Evolutionary conservation across 2,888 invertebrate genomes (phyloP).

Genomic region (Cynaeus angustus): DNA sequence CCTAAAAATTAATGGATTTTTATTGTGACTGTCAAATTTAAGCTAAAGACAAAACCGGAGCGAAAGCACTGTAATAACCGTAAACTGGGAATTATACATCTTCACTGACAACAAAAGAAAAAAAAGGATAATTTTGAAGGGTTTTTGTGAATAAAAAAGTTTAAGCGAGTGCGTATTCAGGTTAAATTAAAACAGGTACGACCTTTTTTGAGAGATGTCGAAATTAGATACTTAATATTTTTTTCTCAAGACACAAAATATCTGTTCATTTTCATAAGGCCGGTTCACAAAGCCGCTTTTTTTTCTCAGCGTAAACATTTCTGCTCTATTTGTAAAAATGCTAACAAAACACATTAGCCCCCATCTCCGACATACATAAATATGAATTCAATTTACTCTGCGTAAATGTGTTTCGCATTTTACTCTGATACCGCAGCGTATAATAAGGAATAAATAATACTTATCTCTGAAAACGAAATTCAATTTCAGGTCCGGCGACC

Average conservation of each 20-base stretch:
- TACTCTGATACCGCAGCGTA: conserved; percentile 39
- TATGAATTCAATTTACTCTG: conserved; percentile 51
- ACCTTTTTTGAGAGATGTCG: too few species aligned
- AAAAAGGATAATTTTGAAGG: neutral
- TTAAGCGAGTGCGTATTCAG: too few species aligned
- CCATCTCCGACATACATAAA: conserved; percentile 44
- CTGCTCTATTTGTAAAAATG: conserved; percentile 36
- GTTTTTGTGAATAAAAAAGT: neutral
- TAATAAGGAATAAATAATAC: conserved; percentile 56
- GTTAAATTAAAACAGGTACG: too few species aligned
- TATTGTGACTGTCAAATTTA: neutral
- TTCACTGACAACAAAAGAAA: too few species aligned
- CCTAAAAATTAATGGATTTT: neutral
- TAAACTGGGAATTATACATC: too few species aligned
- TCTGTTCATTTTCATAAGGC: too few species aligned
- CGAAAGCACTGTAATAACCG: too few species aligned
- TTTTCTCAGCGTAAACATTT: conserved; percentile 6
- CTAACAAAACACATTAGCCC: conserved; percentile 42
- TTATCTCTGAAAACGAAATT: conserved; percentile 55
- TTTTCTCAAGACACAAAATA: too few species aligned
- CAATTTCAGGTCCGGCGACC: conserved; percentile 45
- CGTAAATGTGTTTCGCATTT: conserved; percentile 49
- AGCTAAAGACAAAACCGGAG: too few species aligned
- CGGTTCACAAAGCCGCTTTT: too few species aligned
- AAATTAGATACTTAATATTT: too few species aligned